Base-by-base conservation (phyloP, 2,797 vertebrate species). In the Poecile montanus region DNA sequence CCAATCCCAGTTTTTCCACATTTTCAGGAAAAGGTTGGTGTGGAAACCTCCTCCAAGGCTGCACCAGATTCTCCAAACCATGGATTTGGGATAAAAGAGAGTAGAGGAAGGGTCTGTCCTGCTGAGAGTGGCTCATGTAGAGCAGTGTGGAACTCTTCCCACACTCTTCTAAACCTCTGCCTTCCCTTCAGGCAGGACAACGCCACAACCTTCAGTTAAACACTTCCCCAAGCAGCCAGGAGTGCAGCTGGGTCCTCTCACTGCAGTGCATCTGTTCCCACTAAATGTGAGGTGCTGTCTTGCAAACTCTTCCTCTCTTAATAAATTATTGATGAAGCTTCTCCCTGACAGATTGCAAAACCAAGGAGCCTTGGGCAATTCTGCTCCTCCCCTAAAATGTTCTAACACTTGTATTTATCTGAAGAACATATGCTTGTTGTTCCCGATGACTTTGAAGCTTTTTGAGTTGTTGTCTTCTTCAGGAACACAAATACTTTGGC, bases 271-370 rank as follows among this genome's bases (percentile, higher is more conserved):
- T 80, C 85, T 82, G 51, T 62, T 93, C 67, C 61, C 74, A 23
- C 34, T n/a, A 62, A 91, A 27, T 14, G 50, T 22, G 63, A 92
- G 27, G 42, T 54, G 44, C 76, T 75, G 63, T 23, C 57, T 89
- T 51, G 40, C 32, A 92, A 81, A 68, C 21, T 72, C 30, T 70
- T 93, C 26, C 57, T 81, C 45, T 67, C 85, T 66, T 86, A 54
- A 95, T 95, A 85, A 86, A 95, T 96, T 95, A 94, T 93, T 92
- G 84, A 95, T 91, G 72, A 73, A 82, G 27, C 30, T 89, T 94
- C 56, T 85, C 16, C 53, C 57, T 84, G 81, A 86, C 74, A 86
- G 81, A 75, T 63, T 95, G 74, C 79, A 93, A 85, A 88, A 29
- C 58, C 45, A 63, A 16, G 19, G 47, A 85, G 65, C 78, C 67